Percentiles rank a stretch among this genome's conserved stretches.
Conservation (phyloP, 2,888 invertebrate genomes). For the Chelonus formosanus region DNA sequence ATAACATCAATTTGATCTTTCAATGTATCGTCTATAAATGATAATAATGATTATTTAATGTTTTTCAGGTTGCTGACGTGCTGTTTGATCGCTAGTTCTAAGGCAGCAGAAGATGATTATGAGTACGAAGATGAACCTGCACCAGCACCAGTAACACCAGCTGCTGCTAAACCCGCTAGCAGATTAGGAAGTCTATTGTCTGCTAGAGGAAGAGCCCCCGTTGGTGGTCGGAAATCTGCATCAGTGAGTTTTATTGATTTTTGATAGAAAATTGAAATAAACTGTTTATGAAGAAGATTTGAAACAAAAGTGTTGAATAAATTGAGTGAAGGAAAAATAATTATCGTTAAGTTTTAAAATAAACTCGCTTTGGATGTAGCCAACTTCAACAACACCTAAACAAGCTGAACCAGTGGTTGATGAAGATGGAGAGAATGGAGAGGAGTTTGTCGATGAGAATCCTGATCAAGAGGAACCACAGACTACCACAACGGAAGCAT, state of each 20-base stretch:
- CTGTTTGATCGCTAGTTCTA: conserved; percentile 46
- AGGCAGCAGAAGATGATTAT: conserved; percentile 55
- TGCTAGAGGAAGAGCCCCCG: conserved; percentile 48
- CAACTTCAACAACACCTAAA: conserved; percentile 53
- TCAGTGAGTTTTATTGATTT: conserved; percentile 41
- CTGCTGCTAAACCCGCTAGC: conserved; percentile 48
- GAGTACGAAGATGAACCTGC: conserved; percentile 55
- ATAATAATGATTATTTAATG: conserved; percentile 1
- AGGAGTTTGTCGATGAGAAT: conserved; percentile 69
- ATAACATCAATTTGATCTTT: too few relatives aligned
- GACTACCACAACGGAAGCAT: conserved; percentile 75
- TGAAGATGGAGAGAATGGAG: conserved; percentile 64
- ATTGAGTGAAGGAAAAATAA: background rate
- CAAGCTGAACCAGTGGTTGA: conserved; percentile 50
- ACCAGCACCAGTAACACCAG: conserved; percentile 49
- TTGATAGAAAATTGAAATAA: background rate
- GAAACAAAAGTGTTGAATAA: background rate
- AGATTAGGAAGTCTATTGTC: conserved; percentile 52
- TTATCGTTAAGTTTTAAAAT: background rate
- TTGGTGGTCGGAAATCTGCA: conserved; percentile 45
- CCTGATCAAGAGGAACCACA: conserved; percentile 69
- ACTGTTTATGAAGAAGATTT: background rate
- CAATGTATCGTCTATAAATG: too few relatives aligned
- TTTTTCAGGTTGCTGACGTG: conserved; percentile 49
- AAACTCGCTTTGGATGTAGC: conserved; percentile 35